These are phyloP conservation scores for Galleria mellonella DNA, from an alignment of 1,140 invertebrate species.

Conservation along the genomic window DNA sequence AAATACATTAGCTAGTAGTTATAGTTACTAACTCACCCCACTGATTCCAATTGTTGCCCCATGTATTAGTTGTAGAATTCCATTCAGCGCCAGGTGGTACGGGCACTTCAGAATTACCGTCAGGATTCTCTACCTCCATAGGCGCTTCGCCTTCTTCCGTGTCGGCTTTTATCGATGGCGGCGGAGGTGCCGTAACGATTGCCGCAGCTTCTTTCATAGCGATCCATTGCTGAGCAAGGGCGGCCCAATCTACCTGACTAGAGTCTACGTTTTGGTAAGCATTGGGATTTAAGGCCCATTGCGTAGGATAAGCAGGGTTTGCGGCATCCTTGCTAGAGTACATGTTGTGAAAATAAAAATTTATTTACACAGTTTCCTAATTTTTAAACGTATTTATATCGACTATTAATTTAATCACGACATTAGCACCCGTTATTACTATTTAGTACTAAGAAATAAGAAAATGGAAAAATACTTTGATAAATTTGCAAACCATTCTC, in stretches of 20 bases:
- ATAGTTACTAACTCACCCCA: constrained; percentile 67
- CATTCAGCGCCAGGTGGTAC: constrained; percentile 37
- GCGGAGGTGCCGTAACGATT: constrained; percentile 61
- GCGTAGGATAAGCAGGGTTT: constrained; percentile 79
- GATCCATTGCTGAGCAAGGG: constrained; percentile 97
- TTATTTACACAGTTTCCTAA: constrained; percentile 7
- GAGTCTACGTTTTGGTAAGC: constrained; percentile 78
- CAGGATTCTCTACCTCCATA: constrained; percentile 84
- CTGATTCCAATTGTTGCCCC: constrained; percentile 77
- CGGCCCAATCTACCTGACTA: constrained; percentile 93
- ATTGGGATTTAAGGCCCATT: constrained; percentile 84
- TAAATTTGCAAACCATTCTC: background rate
- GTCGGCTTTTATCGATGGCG: constrained; percentile 70
- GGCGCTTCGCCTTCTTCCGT: constrained; percentile 85
- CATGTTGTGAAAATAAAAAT: constrained; percentile 30
- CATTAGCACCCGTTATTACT: background rate
- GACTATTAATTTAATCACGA: background rate
- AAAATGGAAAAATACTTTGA: background rate
- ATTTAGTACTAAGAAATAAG: background rate
- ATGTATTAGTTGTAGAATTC: constrained; percentile 63
- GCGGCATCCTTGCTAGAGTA: constrained; percentile 68
- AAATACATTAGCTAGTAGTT: background rate
- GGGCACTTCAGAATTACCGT: constrained; percentile 54
- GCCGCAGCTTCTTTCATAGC: constrained; percentile 89
- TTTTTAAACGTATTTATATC: background rate